phyloP scores from a whole-genome alignment of 2,797 vertebrate species.

The Mionectes olivaceus region DNA sequence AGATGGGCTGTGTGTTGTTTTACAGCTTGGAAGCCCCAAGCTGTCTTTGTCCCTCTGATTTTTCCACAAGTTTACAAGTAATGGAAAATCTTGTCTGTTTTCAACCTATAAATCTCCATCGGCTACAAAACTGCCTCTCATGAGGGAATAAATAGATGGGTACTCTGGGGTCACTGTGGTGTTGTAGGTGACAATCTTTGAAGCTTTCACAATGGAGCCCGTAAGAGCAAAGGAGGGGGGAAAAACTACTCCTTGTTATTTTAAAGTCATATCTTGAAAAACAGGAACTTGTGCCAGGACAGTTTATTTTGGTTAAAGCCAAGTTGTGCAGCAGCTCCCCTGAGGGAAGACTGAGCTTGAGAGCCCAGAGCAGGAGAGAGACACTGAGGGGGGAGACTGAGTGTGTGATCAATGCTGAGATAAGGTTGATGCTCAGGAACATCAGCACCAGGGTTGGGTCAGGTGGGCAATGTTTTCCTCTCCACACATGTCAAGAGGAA shows the following conservation, averaged over 20 bases:
- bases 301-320: conserved; percentile 61
- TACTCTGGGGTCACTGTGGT: neutral
- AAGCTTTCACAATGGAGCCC: neutral
- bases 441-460: neutral
- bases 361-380: neutral
- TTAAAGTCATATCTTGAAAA: conserved; percentile 24
- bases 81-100: conserved; percentile 60
- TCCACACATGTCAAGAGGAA: neutral
- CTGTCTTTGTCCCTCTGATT: conserved; percentile 20
- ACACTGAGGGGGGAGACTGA: accelerated
- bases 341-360: neutral
- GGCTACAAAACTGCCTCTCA: neutral
- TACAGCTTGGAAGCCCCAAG: neutral
- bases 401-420: neutral
- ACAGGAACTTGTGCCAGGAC: neutral
- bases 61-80: conserved; percentile 41
- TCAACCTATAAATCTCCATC: conserved; percentile 25
- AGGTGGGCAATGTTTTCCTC: neutral
- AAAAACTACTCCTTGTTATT: neutral
- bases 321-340: conserved; percentile 17
- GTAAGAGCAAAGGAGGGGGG: neutral
- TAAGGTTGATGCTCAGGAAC: neutral
- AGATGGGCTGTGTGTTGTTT: conserved; percentile 7
- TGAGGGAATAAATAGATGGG: conserved; percentile 3
- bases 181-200: conserved; percentile 46